Percentiles rank a stretch among this genome's conserved stretches.
These are phyloP conservation scores for Entomyzon cyanotis DNA, from an alignment of 2,113 vertebrate genomes.

Conservation along the genomic window DNA sequence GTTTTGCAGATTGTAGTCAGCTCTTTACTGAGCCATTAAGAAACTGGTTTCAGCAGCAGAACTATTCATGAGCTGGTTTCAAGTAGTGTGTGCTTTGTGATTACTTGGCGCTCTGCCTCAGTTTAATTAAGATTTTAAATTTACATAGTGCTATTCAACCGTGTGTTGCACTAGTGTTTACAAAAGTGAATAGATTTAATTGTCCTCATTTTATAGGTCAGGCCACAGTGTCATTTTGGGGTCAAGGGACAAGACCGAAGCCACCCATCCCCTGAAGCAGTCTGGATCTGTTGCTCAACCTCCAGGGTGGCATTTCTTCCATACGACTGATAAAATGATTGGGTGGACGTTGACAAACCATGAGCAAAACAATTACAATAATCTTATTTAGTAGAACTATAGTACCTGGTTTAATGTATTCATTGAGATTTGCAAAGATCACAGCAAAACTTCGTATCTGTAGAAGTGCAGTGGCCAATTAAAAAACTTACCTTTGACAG, in stretches of 20 bases:
- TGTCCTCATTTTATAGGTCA: constrained; percentile 9
- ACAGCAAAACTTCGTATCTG: background rate
- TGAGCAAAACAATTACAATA: background rate
- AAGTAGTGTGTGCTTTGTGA: background rate
- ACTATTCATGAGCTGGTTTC: background rate
- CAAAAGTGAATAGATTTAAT: constrained; percentile 1
- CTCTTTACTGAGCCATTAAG: background rate
- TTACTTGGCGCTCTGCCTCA: background rate
- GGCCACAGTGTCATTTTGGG: background rate
- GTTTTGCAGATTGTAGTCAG: background rate
- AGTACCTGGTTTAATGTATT: background rate
- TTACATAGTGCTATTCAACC: background rate
- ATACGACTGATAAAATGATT: background rate
- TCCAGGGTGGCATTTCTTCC: background rate
- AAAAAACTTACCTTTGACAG: background rate
- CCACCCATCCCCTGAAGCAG: background rate
- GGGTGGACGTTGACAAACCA: background rate
- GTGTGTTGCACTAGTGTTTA: background rate
- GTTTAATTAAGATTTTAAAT: constrained; percentile 33
- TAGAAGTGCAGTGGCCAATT: background rate
- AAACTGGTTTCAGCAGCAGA: background rate
- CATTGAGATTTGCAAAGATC: background rate
- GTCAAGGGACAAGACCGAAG: background rate
- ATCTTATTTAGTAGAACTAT: background rate
- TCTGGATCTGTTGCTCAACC: background rate